Evolutionary conservation across 1,140 invertebrate species (phyloP).

Genomic region (Cotesia typhae): DNA sequence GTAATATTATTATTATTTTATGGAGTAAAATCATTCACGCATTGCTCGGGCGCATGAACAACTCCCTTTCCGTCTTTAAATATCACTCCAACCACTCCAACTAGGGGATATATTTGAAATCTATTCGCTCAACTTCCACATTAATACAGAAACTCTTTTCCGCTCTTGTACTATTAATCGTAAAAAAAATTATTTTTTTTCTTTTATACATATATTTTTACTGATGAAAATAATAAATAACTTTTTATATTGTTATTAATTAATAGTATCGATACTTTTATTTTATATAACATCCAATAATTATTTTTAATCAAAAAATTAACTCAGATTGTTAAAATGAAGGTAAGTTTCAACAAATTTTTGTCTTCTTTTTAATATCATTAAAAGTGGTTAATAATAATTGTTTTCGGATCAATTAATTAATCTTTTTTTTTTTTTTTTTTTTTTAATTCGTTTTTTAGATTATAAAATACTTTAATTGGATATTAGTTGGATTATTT

Average conservation of each 20-base stretch:
- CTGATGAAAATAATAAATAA: no score
- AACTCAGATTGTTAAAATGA: no score
- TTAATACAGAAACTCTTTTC: constrained; percentile 43
- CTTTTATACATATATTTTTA: background rate
- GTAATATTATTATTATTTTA: background rate
- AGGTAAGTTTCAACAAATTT: no score
- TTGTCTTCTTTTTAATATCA: no score
- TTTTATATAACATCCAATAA: no score
- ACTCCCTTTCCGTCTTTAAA: constrained; percentile 19
- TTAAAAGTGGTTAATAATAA: no score
- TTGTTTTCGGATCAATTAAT: no score
- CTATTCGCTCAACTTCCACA: constrained; percentile 44
- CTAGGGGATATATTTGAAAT: constrained; percentile 53
- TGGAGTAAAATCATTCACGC: constrained; percentile 40
- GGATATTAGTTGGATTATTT: constrained; percentile 6
- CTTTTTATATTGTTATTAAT: no score
- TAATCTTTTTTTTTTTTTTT: no score
- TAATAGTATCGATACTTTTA: no score
- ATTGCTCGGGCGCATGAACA: constrained; percentile 45
- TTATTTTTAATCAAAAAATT: no score
- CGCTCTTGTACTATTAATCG: constrained; percentile 31
- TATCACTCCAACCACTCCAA: constrained; percentile 4
- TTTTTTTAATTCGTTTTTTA: background rate
- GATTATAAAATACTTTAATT: constrained; percentile 22
- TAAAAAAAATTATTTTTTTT: background rate